Base-by-base conservation (phyloP, 2,888 invertebrate species). In the Drosophila mimica region DNA sequence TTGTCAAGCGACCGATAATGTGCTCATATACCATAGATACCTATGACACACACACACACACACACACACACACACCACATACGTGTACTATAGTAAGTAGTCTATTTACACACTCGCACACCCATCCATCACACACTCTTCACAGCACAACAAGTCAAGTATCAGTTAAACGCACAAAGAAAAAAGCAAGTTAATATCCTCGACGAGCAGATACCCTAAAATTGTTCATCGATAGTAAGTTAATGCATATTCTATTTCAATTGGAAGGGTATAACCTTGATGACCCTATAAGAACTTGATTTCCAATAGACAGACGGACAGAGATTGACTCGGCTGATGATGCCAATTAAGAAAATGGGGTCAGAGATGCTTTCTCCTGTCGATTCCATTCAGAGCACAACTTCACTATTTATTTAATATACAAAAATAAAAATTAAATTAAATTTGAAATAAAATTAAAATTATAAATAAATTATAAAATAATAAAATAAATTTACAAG, bases 1-100 rank as follows among this genome's bases (percentile, higher is more conserved):
- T 79, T 76, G 76, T 76, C 62, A 53, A 54, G 38, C 57, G 38
- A 49, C 49, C 62, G 77, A 80, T 77, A 77, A 80, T 76, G 58
- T 25, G 62, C 80, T 60, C 68, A 52, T 56, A 36, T n/a, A n/a
- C n/a, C n/a, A n/a, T 52, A 38, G 31, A 66, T 36, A 61, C 25
- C 17, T 20, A 28, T 8, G 20, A 6, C 20, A 20, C 11, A 20
- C 43, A 5, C 20, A 40, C 40, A 9, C 3, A 7, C 17, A n/a
- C n/a, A 38, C 38, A 4, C 8, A n/a, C 3, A 6, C 9, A 3
- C 11, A 43, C 13, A 11, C 11, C 11, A 43, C n/a, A 11, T 17
- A 31, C 4, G 7, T 61, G 20, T 17, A 11, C 46, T 46, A 15
- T 25, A 46, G 46, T 25, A 4, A 8, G 46, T n/a, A 48, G 25